A percentile compares a stretch with the other conserved stretches of the same genome.
Evolutionary conservation across 2,113 vertebrate species (phyloP).

Genomic region (Struthidea cinerea): DNA sequence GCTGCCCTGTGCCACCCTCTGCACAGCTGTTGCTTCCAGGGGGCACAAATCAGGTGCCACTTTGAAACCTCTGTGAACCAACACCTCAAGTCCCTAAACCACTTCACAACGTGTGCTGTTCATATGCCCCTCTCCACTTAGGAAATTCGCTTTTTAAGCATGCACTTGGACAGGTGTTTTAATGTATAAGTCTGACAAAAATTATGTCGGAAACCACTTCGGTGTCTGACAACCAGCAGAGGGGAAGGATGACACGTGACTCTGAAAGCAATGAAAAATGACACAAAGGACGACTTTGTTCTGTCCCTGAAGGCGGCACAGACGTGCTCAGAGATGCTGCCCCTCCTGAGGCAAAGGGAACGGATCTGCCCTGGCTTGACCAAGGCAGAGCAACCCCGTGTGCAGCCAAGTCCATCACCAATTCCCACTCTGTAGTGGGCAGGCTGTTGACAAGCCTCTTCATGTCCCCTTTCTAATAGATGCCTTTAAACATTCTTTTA

Average conservation of each 20-base stretch:
- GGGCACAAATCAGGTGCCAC: not conserved
- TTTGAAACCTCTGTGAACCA: not conserved
- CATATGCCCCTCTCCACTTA: fast-evolving
- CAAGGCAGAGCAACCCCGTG: not conserved
- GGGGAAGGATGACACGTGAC: not conserved
- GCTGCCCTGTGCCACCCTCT: not conserved
- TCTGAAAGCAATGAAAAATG: not conserved
- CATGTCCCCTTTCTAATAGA: not conserved
- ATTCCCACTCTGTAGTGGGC: fast-evolving
- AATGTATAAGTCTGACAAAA: constrained; percentile 20
- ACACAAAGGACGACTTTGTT: not conserved
- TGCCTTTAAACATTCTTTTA: not conserved
- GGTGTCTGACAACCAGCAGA: not conserved
- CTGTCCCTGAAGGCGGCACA: not conserved
- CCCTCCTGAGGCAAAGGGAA: not conserved
- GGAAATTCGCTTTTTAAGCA: not conserved
- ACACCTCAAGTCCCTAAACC: not conserved
- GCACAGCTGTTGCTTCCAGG: not conserved
- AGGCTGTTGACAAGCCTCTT: not conserved
- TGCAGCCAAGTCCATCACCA: not conserved
- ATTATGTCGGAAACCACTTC: not conserved
- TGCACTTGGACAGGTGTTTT: not conserved
- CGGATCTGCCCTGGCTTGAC: not conserved
- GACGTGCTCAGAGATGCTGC: not conserved
- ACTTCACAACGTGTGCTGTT: fast-evolving